Base-by-base conservation (phyloP, 2,113 vertebrate genomes). In the Perccottus glenii region DNA sequence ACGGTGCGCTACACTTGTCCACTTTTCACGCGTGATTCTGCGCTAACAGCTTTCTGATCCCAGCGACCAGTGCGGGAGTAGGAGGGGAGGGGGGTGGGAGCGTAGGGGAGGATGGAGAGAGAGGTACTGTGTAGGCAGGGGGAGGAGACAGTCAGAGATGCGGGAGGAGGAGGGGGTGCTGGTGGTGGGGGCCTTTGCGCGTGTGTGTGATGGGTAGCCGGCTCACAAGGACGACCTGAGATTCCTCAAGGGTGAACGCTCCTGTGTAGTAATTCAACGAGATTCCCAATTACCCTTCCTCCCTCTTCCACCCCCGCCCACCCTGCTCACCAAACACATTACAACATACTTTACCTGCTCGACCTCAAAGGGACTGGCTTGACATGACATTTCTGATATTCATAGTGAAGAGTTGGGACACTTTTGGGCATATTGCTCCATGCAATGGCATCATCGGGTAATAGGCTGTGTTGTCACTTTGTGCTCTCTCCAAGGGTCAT, bases 161-260 rank as follows among this genome's bases (percentile, higher is more conserved):
- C 45, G 48, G 63, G 75, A 48, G 67, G 67, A 27, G 68, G 57
- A 47, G 45, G 45, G 49, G 36, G 45, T 70, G 52, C 27, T 67
- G 44, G 19, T 46, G 6, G 46, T 64, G 71, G 32, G 57, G 47
- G 14, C 58, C 40, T 57, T 52, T 48, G 51, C 15, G 49, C 52
- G 62, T 53, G 38, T 66, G 63, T 64, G 9, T 43, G 43, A 82
- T 70, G 74, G 66, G 69, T 61, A 77, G 77, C 75, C 76, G 76
- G 15, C 65, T 75, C 77, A 87, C 86, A 91, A 91, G 87, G 90
- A 90, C 90, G 82, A 89, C 86, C 85, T 85, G 83, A 87, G 77
- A 90, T 85, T 88, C 84, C 78, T 90, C 88, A 91, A 89, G 88
- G 90, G 84, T 88, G 87, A 89, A 86, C 74, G 66, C 62, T 67